Evolutionary conservation across 2,888 invertebrate genomes (phyloP).

Genomic region (Gonocerus acuteangulatus): DNA sequence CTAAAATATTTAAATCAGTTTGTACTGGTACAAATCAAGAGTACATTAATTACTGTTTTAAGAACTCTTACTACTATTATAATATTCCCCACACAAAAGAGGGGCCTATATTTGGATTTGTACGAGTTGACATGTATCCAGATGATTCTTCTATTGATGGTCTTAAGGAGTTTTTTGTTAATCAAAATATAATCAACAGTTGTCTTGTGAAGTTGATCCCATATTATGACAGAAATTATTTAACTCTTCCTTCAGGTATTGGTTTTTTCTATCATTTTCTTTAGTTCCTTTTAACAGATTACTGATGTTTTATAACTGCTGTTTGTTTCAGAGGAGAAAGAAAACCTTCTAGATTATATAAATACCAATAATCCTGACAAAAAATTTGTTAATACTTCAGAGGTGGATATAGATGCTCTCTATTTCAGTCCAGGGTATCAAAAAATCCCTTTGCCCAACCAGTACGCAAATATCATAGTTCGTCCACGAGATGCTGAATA

Average conservation of each 20-base stretch:
- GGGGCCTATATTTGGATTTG: slow-evolving; percentile 42
- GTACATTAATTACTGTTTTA: slow-evolving; percentile 46
- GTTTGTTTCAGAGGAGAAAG: no score
- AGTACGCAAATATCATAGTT: slow-evolving; percentile 8
- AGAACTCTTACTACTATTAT: slow-evolving; percentile 47
- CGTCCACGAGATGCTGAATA: slow-evolving; percentile 11
- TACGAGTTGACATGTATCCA: slow-evolving; percentile 19
- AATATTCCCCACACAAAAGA: slow-evolving; percentile 43
- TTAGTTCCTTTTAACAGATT: no score
- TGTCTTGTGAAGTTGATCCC: slow-evolving; percentile 26
- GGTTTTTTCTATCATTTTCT: no score
- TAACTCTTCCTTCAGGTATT: not conserved
- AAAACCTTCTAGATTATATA: slow-evolving; percentile 4
- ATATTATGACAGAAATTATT: not conserved
- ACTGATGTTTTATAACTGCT: no score
- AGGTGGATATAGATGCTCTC: not conserved
- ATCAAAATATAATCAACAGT: slow-evolving; percentile 20
- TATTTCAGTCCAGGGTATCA: not conserved
- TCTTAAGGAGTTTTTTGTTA: slow-evolving; percentile 17
- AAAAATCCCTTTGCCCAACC: not conserved
- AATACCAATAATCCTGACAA: not conserved
- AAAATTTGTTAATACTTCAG: no score
- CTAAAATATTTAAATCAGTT: slow-evolving; percentile 39
- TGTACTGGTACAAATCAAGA: slow-evolving; percentile 45
- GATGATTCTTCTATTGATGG: slow-evolving; percentile 20